phyloP scores from a whole-genome alignment of 1,140 invertebrate species.

The Idris sp. region DNA sequence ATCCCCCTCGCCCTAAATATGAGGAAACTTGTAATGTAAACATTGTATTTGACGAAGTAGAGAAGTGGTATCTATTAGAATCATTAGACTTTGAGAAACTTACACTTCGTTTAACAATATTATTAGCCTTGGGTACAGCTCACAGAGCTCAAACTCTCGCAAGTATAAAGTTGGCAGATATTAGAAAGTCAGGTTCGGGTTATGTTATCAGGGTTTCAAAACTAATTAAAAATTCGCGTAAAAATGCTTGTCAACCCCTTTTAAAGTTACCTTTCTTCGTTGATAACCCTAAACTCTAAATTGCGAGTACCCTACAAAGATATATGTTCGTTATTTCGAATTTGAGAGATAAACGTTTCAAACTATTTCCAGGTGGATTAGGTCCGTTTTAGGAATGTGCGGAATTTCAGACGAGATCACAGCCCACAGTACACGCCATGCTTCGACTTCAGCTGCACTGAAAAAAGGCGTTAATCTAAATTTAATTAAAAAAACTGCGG shows the following conservation, averaged over 20 bases:
- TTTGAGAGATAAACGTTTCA: too few relatives aligned
- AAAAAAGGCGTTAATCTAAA: too few relatives aligned
- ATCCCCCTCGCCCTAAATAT: slow-evolving; percentile 23
- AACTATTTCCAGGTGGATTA: too few relatives aligned
- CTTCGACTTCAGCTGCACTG: too few relatives aligned
- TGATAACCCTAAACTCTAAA: too few relatives aligned
- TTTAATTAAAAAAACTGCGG: too few relatives aligned
- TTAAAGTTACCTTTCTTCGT: slow-evolving; percentile 20
- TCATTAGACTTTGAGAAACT: not conserved
- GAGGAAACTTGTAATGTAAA: slow-evolving; percentile 29
- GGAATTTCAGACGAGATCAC: too few relatives aligned
- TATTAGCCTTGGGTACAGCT: slow-evolving; percentile 53
- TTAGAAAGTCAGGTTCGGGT: slow-evolving; percentile 1
- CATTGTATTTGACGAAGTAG: slow-evolving; percentile 14
- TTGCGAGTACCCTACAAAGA: too few relatives aligned
- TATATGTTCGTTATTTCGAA: too few relatives aligned
- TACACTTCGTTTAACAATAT: slow-evolving; percentile 15
- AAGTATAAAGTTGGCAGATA: slow-evolving; percentile 16
- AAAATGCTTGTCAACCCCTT: slow-evolving; percentile 17
- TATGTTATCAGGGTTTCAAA: slow-evolving; percentile 22
- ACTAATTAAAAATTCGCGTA: slow-evolving; percentile 27
- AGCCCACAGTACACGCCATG: too few relatives aligned
- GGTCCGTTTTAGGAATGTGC: too few relatives aligned
- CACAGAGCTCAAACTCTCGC: slow-evolving; percentile 45
- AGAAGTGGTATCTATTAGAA: slow-evolving; percentile 19